These are phyloP conservation scores for Holacanthus passer DNA, from an alignment of 2,113 vertebrate genomes.

Conservation along the genomic window DNA sequence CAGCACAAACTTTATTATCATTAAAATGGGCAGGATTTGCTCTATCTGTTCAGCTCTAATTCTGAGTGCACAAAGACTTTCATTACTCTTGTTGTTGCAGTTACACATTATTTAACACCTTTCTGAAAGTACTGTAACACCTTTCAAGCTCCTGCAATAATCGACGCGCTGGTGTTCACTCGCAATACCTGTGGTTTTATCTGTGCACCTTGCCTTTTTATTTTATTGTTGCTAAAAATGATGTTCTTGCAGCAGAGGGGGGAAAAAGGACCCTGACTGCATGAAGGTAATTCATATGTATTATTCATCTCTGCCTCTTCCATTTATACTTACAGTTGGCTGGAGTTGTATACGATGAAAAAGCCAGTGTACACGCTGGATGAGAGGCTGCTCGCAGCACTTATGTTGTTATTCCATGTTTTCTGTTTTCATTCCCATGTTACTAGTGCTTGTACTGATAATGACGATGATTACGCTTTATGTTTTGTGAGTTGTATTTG, in stretches of 20 bases:
- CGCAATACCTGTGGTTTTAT: slow-evolving; percentile 48
- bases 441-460: neutral
- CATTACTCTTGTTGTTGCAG: neutral
- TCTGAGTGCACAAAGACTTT: slow-evolving; percentile 6
- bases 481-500: slow-evolving; percentile 22
- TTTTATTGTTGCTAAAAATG: slow-evolving; percentile 78
- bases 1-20: slow-evolving; percentile 37
- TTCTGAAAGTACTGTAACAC: slow-evolving; percentile 39
- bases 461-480: neutral
- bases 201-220: slow-evolving; percentile 55
- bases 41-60: slow-evolving; percentile 3
- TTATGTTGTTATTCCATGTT: slow-evolving; percentile 48
- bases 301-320: slow-evolving; percentile 79
- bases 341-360: slow-evolving; percentile 56
- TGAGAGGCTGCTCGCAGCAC: slow-evolving; percentile 33
- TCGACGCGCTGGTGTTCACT: slow-evolving; percentile 14
- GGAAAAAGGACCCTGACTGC: slow-evolving; percentile 51
- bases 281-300: slow-evolving; percentile 74
- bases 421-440: slow-evolving; percentile 18
- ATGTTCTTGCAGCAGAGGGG: slow-evolving; percentile 65
- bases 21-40: slow-evolving; percentile 26
- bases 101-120: slow-evolving; percentile 36
- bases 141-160: slow-evolving; percentile 32
- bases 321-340: slow-evolving; percentile 73
- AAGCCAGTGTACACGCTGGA: slow-evolving; percentile 15